Conservation (phyloP, 2,113 vertebrate genomes). For the Heteronetta atricapilla region DNA sequence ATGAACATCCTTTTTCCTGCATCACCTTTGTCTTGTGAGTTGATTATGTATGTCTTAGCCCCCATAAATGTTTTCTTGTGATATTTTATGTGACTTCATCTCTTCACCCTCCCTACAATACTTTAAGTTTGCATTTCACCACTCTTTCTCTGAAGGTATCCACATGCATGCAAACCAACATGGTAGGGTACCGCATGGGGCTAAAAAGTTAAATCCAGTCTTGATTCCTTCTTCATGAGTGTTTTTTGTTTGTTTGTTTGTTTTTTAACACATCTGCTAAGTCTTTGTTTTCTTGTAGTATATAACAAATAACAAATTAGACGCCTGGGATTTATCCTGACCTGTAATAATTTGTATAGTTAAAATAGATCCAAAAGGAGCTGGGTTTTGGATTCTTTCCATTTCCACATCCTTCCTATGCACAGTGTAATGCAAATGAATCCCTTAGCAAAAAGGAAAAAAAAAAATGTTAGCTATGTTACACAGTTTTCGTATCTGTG, state of each 20-base stretch:
- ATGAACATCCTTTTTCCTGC: neutral
- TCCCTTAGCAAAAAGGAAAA: neutral
- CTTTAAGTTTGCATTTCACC: neutral
- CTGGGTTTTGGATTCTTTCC: neutral
- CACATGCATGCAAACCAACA: neutral
- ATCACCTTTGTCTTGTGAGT: neutral
- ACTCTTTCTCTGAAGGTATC: neutral
- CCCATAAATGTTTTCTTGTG: neutral
- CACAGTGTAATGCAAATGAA: neutral
- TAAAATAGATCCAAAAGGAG: neutral
- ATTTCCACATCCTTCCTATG: neutral
- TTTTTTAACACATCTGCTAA: neutral
- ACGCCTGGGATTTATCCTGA: neutral
- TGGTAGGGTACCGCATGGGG: neutral
- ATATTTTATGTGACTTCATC: neutral
- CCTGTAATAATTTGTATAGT: neutral
- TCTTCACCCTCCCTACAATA: neutral
- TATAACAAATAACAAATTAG: neutral
- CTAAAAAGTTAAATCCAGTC: neutral
- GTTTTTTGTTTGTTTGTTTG: neutral
- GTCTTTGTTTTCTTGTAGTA: neutral
- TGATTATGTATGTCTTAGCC: neutral
- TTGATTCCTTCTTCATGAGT: neutral
- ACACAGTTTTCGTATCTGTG: neutral
- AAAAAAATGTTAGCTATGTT: neutral